Evolutionary conservation across 2,888 invertebrate genomes (phyloP).

Genomic region (Melanargia galathea): DNA sequence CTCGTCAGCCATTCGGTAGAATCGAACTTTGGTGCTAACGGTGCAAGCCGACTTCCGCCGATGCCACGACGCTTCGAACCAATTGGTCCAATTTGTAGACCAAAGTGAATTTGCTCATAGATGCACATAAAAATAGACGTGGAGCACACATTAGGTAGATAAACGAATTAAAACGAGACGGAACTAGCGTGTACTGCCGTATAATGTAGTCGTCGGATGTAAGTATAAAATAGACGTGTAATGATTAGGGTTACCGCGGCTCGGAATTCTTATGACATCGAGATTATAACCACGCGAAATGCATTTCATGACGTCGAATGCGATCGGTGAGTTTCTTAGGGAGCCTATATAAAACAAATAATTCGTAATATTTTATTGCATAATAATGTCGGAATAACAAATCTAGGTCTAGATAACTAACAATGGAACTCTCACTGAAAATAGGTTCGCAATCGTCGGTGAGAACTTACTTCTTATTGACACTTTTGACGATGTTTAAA

Average conservation of each 20-base stretch:
- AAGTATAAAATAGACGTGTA: constrained; percentile 26
- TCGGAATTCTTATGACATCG: not conserved
- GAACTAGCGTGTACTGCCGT: constrained; percentile 75
- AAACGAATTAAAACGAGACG: constrained; percentile 43
- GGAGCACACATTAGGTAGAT: constrained; percentile 68
- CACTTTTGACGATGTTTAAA: too few relatives aligned
- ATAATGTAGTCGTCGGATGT: constrained; percentile 50
- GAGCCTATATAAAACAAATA: too few relatives aligned
- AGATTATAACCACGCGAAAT: not conserved
- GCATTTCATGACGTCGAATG: not conserved
- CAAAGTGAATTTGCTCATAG: constrained; percentile 72
- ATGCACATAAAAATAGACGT: constrained; percentile 68
- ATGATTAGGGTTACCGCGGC: not conserved
- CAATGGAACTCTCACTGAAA: too few relatives aligned
- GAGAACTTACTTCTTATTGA: too few relatives aligned
- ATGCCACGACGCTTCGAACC: constrained; percentile 59
- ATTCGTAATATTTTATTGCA: too few relatives aligned
- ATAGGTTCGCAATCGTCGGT: too few relatives aligned
- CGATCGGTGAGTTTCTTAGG: too few relatives aligned
- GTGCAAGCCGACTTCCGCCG: constrained; percentile 45
- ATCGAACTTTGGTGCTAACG: too few relatives aligned
- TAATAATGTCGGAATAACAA: too few relatives aligned
- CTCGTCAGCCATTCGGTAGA: too few relatives aligned
- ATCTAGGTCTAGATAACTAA: too few relatives aligned
- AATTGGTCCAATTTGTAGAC: constrained; percentile 66